Percentiles rank a stretch among this genome's conserved stretches.
Evolutionary conservation across 1,140 invertebrate species (phyloP).

Genomic region (Orussus abietinus): DNA sequence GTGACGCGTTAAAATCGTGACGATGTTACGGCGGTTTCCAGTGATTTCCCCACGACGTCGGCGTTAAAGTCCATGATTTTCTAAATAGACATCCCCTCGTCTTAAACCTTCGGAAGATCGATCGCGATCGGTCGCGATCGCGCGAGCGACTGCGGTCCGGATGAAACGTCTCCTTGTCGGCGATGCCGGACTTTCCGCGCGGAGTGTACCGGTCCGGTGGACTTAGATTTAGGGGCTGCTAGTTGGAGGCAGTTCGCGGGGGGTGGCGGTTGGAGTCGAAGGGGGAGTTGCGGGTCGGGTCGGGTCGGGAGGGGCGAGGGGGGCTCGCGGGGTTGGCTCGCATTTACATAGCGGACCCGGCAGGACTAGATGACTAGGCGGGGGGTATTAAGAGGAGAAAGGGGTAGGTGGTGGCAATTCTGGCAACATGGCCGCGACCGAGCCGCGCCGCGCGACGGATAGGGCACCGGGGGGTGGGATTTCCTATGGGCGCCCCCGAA

Average conservation of each 20-base stretch:
- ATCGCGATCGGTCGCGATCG: too few species aligned
- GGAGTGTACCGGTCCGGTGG: slow-evolving; percentile 46
- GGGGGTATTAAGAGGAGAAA: slow-evolving; percentile 50
- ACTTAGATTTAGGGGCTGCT: slow-evolving; percentile 54
- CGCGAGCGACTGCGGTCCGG: slow-evolving; percentile 6
- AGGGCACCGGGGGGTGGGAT: slow-evolving; percentile 13
- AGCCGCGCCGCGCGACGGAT: slow-evolving; percentile 25
- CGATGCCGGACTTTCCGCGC: slow-evolving; percentile 36
- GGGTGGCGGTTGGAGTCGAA: slow-evolving; percentile 34
- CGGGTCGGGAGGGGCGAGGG: slow-evolving; percentile 29
- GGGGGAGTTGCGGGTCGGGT: slow-evolving; percentile 23
- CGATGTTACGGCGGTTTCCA: too few species aligned
- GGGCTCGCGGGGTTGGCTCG: slow-evolving; percentile 39
- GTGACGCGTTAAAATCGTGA: too few species aligned
- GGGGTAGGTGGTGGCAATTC: slow-evolving; percentile 48
- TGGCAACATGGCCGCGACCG: slow-evolving; percentile 52
- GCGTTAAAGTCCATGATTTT: too few species aligned
- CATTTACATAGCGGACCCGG: slow-evolving; percentile 53
- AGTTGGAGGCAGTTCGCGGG: slow-evolving; percentile 48
- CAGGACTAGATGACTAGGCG: slow-evolving; percentile 53
- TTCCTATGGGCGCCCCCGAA: slow-evolving; percentile 14
- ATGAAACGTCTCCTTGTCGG: slow-evolving; percentile 15
- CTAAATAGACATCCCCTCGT: too few species aligned
- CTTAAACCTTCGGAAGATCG: too few species aligned
- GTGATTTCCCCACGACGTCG: too few species aligned